Percentiles rank a stretch among this genome's conserved stretches.
These are phyloP conservation scores for Trachymyrmex septentrionalis DNA, from an alignment of 1,140 invertebrate genomes.

Conservation along the genomic window DNA sequence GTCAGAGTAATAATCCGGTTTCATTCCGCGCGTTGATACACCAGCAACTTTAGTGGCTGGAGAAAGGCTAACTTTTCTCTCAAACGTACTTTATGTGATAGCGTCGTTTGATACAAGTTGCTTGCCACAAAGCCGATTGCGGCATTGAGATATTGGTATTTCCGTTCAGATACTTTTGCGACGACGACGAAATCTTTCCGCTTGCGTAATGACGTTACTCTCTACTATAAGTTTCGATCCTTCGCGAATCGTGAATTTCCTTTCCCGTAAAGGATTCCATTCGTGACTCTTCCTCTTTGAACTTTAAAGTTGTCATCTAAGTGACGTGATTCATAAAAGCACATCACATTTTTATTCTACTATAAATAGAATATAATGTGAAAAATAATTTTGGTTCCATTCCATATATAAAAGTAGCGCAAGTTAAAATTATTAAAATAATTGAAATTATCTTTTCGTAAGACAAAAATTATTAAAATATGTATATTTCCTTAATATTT, in stretches of 20 bases:
- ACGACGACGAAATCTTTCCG: conserved; percentile 52
- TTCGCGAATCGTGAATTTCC: background rate
- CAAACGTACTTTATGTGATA: conserved; percentile 41
- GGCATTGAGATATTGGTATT: conserved; percentile 40
- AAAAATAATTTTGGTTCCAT: background rate
- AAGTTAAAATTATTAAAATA: background rate
- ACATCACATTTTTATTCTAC: conserved; percentile 15
- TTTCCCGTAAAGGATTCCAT: background rate
- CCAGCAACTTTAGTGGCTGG: background rate
- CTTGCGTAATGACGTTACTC: conserved; percentile 49
- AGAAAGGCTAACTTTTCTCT: conserved; percentile 29
- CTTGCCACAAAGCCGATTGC: conserved; percentile 49
- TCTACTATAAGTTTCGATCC: conserved; percentile 10
- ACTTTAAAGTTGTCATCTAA: conserved; percentile 6
- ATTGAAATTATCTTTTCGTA: background rate
- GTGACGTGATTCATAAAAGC: background rate
- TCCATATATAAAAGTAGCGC: background rate
- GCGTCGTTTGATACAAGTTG: conserved; percentile 37
- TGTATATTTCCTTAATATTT: background rate
- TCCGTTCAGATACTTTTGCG: conserved; percentile 38
- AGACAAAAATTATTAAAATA: background rate
- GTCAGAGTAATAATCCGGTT: conserved; percentile 30
- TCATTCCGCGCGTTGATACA: conserved; percentile 39
- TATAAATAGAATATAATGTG: background rate
- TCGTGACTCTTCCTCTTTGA: background rate